Evolutionary conservation across 2,888 invertebrate genomes (phyloP).

Genomic region (Meliscaeva auricollis): DNA sequence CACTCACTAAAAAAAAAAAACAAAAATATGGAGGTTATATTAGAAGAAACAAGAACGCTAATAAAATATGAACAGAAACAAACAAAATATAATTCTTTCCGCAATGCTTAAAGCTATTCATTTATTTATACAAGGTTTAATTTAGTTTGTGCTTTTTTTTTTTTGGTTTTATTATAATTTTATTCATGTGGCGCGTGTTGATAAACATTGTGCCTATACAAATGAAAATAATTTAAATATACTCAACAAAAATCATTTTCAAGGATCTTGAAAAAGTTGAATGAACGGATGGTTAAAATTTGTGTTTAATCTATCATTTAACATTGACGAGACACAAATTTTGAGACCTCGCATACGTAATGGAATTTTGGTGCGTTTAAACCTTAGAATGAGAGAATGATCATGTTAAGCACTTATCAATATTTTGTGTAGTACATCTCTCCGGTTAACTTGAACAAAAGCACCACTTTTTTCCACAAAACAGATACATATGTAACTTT

Average conservation of each 20-base stretch:
- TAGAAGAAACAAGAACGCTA: neutral
- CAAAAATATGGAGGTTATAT: constrained; percentile 1
- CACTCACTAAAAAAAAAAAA: neutral
- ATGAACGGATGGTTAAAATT: neutral
- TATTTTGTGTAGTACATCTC: too few relatives aligned
- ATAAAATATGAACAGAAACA: neutral
- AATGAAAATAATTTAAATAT: too few relatives aligned
- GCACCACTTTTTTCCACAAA: too few relatives aligned
- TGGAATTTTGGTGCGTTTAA: too few relatives aligned
- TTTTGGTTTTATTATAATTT: neutral
- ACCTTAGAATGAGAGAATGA: too few relatives aligned
- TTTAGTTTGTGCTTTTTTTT: neutral
- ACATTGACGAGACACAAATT: too few relatives aligned
- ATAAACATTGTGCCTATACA: constrained; percentile 7
- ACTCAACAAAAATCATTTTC: neutral
- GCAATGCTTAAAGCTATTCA: neutral
- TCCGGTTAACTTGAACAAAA: too few relatives aligned
- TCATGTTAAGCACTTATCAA: too few relatives aligned
- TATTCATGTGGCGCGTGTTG: constrained; percentile 21
- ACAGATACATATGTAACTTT: too few relatives aligned
- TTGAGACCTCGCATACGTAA: too few relatives aligned
- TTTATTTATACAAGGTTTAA: neutral
- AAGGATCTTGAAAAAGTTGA: constrained; percentile 6
- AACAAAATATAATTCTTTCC: constrained; percentile 1
- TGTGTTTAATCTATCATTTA: constrained; percentile 3